Evolutionary conservation across 2,113 vertebrate genomes (phyloP).

Genomic region (Pycnonotus jocosus): DNA sequence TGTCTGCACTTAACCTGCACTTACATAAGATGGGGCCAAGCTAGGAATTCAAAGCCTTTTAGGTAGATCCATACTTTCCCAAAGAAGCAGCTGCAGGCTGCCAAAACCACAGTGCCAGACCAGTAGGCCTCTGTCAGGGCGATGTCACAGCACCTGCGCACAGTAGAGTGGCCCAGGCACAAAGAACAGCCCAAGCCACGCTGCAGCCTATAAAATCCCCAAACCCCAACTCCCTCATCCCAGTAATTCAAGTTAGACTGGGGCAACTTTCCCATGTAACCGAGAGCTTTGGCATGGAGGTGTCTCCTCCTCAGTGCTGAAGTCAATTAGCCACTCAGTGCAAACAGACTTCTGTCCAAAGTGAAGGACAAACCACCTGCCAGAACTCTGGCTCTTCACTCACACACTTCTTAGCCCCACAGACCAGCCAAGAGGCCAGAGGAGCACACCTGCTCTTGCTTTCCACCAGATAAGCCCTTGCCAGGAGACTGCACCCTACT

Average conservation of each 20-base stretch:
- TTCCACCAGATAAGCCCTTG: not conserved
- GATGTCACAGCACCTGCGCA: accelerated
- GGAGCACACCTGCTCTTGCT: not conserved
- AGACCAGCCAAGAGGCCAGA: not conserved
- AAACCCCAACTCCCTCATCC: not conserved
- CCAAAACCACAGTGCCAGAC: not conserved
- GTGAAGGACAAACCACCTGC: not conserved
- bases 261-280: not conserved
- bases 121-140: not conserved
- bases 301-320: not conserved
- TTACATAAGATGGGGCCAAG: not conserved
- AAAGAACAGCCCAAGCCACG: not conserved
- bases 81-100: not conserved
- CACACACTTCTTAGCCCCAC: not conserved
- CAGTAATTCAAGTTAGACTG: not conserved
- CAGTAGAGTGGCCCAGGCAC: accelerated
- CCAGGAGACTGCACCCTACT: not conserved
- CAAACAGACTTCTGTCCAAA: not conserved
- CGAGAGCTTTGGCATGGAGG: not conserved
- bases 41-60: not conserved
- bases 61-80: not conserved
- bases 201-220: accelerated
- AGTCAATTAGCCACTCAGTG: not conserved
- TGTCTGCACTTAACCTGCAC: not conserved
- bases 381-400: not conserved